A percentile compares a stretch with the other conserved stretches of the same genome.
Evolutionary conservation across 2,797 vertebrate species (phyloP).

Genomic region (Jordanella pulchra): DNA sequence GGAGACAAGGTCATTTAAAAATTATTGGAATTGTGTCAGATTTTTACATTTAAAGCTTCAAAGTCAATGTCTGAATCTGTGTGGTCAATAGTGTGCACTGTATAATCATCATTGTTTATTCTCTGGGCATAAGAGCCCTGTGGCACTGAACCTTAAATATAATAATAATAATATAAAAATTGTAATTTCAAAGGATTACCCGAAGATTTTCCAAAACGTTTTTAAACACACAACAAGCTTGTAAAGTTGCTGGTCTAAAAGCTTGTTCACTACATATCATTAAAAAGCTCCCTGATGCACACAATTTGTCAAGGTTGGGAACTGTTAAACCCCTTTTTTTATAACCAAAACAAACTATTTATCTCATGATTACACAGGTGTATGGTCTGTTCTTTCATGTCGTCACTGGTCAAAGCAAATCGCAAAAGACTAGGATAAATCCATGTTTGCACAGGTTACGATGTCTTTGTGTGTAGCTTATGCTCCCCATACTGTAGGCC

Average conservation of each 20-base stretch:
- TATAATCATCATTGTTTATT: slow-evolving; percentile 37
- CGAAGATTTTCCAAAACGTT: not conserved
- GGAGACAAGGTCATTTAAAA: slow-evolving; percentile 72
- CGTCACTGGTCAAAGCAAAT: not conserved
- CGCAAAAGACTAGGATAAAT: not conserved
- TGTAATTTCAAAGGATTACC: not conserved
- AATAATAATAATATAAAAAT: not conserved
- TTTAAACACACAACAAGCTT: not conserved
- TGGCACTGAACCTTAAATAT: not conserved
- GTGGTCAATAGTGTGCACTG: not conserved
- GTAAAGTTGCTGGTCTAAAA: not conserved
- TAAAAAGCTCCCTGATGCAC: not conserved
- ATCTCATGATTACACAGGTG: not conserved
- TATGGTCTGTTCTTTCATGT: not conserved
- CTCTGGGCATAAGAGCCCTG: slow-evolving; percentile 13
- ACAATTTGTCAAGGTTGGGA: not conserved
- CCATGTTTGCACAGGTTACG: not conserved
- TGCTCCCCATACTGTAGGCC: too few species aligned
- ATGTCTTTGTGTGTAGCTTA: not conserved
- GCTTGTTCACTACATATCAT: not conserved
- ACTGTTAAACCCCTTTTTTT: not conserved
- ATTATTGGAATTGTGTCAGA: slow-evolving; percentile 66
- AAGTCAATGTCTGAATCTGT: slow-evolving; percentile 31
- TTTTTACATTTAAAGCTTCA: slow-evolving; percentile 49
- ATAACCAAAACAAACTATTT: not conserved